Evolutionary conservation across 2,888 invertebrate genomes (phyloP).

Genomic region (Iphiclides podalirius): DNA sequence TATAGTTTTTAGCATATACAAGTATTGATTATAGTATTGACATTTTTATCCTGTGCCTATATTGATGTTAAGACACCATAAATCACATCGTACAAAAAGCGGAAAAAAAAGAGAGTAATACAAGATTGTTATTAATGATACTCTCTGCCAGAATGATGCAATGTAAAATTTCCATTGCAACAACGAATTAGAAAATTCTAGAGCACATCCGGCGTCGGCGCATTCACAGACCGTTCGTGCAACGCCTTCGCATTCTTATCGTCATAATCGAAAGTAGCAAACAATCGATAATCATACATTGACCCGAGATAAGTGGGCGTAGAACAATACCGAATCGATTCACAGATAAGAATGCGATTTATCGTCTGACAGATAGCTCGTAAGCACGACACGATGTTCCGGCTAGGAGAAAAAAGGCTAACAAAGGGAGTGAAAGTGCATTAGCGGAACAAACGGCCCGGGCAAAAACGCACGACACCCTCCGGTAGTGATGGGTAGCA

Average conservation of each 20-base stretch:
- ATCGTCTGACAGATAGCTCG: constrained; percentile 48
- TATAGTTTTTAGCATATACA: too few relatives aligned
- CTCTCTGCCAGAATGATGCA: too few relatives aligned
- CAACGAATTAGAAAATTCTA: neutral
- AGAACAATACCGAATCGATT: constrained; percentile 43
- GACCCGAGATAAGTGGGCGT: constrained; percentile 38
- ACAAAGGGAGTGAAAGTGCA: constrained; percentile 71
- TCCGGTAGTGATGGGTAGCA: constrained; percentile 22
- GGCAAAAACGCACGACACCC: constrained; percentile 39
- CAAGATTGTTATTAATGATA: too few relatives aligned
- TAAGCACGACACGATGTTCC: constrained; percentile 54
- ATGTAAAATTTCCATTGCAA: neutral
- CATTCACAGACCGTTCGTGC: constrained; percentile 13
- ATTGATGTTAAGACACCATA: too few relatives aligned
- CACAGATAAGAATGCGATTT: constrained; percentile 55
- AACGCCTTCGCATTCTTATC: constrained; percentile 19
- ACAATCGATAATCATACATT: constrained; percentile 43
- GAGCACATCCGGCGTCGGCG: neutral
- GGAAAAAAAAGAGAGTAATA: too few relatives aligned
- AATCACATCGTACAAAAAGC: too few relatives aligned
- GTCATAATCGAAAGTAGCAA: constrained; percentile 31
- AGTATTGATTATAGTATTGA: too few relatives aligned
- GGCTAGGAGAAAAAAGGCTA: constrained; percentile 52
- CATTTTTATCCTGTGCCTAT: too few relatives aligned
- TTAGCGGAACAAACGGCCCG: constrained; percentile 34